Evolutionary conservation across 2,113 vertebrate genomes (phyloP).

Genomic region (Miniopterus natalensis): DNA sequence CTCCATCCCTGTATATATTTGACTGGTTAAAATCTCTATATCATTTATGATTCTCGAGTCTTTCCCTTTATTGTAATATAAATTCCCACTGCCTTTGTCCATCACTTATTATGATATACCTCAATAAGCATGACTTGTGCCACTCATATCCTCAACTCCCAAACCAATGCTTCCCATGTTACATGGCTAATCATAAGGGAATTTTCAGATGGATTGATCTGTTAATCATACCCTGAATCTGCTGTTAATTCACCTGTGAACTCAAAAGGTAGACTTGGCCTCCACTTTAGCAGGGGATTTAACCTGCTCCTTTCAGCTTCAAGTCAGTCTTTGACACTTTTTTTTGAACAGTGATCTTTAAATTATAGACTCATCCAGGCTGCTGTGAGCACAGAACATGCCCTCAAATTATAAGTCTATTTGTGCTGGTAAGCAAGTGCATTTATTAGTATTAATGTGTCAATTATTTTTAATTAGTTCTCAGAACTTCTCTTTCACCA

Average conservation of each 20-base stretch:
- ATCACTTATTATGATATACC: background rate
- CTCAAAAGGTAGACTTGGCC: background rate
- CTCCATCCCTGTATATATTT: background rate
- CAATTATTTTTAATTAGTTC: constrained; percentile 82
- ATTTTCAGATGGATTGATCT: background rate
- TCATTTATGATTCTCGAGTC: background rate
- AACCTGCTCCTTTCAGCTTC: background rate
- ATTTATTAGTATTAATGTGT: constrained; percentile 76
- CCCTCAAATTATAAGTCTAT: constrained; percentile 75
- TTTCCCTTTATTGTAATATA: background rate
- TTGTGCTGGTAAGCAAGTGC: constrained; percentile 61
- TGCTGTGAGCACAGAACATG: constrained; percentile 62
- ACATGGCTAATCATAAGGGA: background rate
- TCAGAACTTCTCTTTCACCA: constrained; percentile 74
- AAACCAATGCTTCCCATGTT: background rate
- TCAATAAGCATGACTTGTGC: background rate
- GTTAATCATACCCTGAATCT: background rate
- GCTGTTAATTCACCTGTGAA: constrained; percentile 23
- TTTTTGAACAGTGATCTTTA: constrained; percentile 69
- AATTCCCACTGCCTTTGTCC: background rate
- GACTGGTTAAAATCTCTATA: background rate
- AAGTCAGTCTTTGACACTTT: constrained; percentile 1
- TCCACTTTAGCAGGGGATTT: constrained; percentile 19
- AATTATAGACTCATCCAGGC: constrained; percentile 66
- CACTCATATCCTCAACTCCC: background rate